Conservation (phyloP, 2,113 vertebrate genomes). For the Oncorhynchus masou region DNA sequence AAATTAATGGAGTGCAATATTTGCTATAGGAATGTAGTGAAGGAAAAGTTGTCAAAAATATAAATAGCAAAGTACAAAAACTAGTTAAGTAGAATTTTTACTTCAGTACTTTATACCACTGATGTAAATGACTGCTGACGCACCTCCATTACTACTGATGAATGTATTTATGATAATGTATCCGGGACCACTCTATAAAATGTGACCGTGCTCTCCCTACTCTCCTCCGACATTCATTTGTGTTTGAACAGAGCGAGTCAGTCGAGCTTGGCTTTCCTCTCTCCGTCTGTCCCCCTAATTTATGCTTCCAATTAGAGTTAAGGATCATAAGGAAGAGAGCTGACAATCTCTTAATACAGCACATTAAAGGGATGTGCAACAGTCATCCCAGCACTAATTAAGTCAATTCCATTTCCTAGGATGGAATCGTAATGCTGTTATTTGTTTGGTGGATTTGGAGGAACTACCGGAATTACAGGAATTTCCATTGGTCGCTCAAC, state of each 20-base stretch:
- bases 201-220: neutral
- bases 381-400: constrained; percentile 2
- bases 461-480: constrained; percentile 13
- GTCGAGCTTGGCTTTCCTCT: neutral
- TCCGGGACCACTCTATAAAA: constrained; percentile 15
- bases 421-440: neutral
- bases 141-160: constrained; percentile 3
- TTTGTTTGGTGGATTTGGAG: neutral
- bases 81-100: too few species aligned
- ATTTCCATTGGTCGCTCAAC: constrained; percentile 29
- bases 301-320: neutral
- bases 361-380: constrained; percentile 13
- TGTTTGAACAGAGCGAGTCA: constrained; percentile 1
- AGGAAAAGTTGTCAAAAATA: too few species aligned
- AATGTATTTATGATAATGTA: constrained; percentile 27
- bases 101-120: too few species aligned
- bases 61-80: too few species aligned
- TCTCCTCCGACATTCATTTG: neutral
- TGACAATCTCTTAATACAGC: constrained; percentile 16
- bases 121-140: neutral
- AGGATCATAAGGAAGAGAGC: constrained; percentile 24
- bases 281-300: neutral
- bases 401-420: constrained; percentile 6
- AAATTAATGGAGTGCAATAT: too few species aligned
- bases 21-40: too few species aligned